Base-by-base conservation (phyloP, 2,888 invertebrate species). In the Agriopis aurantiaria region DNA sequence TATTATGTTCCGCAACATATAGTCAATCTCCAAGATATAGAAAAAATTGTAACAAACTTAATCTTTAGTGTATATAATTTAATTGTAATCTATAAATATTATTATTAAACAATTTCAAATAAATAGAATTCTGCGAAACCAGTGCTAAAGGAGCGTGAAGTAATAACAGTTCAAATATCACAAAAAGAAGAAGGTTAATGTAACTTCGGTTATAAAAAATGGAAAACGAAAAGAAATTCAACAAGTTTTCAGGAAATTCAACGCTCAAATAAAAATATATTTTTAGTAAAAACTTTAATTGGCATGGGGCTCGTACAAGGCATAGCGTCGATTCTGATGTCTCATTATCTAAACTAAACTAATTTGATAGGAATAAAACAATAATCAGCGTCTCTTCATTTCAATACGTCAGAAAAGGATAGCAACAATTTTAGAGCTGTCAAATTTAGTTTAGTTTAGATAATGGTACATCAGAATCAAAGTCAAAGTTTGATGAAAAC, bases 261-360 rank as follows among this genome's bases (percentile, higher is more conserved):
- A 23, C 45, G 57, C 57, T 57, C 57, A 57, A 57, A 57, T 57
- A 17, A 41, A 45, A 45, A 45, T 14, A n/a, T 41, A 41, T 43
- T 57, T 57, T 57, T 45, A 45, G 10, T 8, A 57, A 45, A 17
- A 17, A 1, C 10, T 43, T 1, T n/a, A 45, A 43, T 14, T 43
- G 17, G 8, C n/a, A n/a, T n/a, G 41, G 41, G 12, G 14, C 41
- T 56, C 8, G 55, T 56, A 56, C 46, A 51, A 59, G 3, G 3
- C 43, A 43, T 23, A 2, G 2, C 17, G 17, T 23, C 17, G 17
- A 23, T 23, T 23, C 17, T 23, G 17, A 23, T 23, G 17, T 23
- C 17, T 2, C 17, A 23, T 23, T 23, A 0, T 23, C 17, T 23
- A 2, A 23, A 23, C 17, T 23, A 2, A 23, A 23, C 17, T 23